Percentiles rank a stretch among this genome's conserved stretches.
Evolutionary conservation across 2,888 invertebrate species (phyloP).

Genomic region (Erannis defoliaria): DNA sequence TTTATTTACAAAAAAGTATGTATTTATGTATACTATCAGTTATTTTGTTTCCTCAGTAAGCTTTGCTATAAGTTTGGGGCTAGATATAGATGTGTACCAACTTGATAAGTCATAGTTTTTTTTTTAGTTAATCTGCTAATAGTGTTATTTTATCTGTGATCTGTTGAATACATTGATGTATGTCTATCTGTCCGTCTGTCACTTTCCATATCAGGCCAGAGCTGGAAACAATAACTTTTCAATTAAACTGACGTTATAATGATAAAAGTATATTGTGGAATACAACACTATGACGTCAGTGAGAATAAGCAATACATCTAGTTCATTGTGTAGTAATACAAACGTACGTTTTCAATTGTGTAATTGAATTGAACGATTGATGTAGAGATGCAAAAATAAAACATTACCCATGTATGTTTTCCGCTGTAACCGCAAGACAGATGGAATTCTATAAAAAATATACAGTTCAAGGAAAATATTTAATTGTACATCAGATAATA

Average conservation of each 20-base stretch:
- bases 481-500: background rate
- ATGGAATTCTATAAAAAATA: slow-evolving; percentile 13
- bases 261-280: slow-evolving; percentile 21
- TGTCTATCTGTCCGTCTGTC: too few relatives aligned
- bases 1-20: too few relatives aligned
- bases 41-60: too few relatives aligned
- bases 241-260: slow-evolving; percentile 12
- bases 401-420: slow-evolving; percentile 16
- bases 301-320: slow-evolving; percentile 11
- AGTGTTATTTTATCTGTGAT: too few relatives aligned
- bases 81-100: too few relatives aligned
- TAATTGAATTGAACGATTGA: slow-evolving; percentile 14
- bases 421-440: slow-evolving; percentile 6
- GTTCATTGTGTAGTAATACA: slow-evolving; percentile 13
- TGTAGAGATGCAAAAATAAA: slow-evolving; percentile 8
- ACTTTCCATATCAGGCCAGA: too few relatives aligned
- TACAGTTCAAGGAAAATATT: background rate
- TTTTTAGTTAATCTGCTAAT: too few relatives aligned
- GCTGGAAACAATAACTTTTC: background rate
- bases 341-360: slow-evolving; percentile 6
- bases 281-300: slow-evolving; percentile 10
- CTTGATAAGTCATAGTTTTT: too few relatives aligned
- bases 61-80: too few relatives aligned
- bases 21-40: too few relatives aligned
- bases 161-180: too few relatives aligned